Conservation (phyloP, 2,113 vertebrate genomes). For the Rhinoderma darwinii region DNA sequence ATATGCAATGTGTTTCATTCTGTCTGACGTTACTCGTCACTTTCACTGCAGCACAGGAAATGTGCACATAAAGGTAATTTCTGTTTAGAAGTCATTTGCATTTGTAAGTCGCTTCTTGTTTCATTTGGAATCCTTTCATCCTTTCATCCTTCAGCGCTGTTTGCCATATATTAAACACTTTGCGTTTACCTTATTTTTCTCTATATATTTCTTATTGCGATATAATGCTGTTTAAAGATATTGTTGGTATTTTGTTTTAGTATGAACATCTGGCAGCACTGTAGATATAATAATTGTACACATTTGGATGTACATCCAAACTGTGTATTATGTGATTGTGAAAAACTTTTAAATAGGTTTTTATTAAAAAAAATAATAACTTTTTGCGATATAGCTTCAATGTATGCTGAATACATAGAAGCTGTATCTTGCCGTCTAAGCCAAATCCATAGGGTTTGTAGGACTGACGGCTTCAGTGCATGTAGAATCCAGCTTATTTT, state of each 20-base stretch:
- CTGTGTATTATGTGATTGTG: no score
- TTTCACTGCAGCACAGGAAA: slow-evolving; percentile 3
- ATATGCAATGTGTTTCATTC: slow-evolving; percentile 68
- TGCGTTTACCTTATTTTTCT: background rate
- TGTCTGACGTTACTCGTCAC: slow-evolving; percentile 62
- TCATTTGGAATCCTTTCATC: background rate
- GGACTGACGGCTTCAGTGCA: no score
- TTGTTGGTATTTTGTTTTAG: background rate
- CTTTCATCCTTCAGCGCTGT: background rate
- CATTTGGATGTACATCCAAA: background rate
- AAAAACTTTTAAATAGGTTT: no score
- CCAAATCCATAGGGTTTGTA: no score
- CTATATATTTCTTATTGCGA: background rate
- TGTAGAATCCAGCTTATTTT: no score
- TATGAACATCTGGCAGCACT: background rate
- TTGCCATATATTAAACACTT: slow-evolving; percentile 14
- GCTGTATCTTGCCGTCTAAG: no score
- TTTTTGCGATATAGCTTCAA: no score
- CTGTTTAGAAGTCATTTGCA: background rate
- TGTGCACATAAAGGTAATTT: slow-evolving; percentile 28
- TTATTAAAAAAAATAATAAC: no score
- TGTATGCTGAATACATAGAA: no score
- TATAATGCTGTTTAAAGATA: background rate
- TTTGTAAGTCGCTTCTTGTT: slow-evolving; percentile 1
- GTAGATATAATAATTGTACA: background rate